phyloP scores from a whole-genome alignment of 2,888 invertebrate species.

The Alcis repandata region DNA sequence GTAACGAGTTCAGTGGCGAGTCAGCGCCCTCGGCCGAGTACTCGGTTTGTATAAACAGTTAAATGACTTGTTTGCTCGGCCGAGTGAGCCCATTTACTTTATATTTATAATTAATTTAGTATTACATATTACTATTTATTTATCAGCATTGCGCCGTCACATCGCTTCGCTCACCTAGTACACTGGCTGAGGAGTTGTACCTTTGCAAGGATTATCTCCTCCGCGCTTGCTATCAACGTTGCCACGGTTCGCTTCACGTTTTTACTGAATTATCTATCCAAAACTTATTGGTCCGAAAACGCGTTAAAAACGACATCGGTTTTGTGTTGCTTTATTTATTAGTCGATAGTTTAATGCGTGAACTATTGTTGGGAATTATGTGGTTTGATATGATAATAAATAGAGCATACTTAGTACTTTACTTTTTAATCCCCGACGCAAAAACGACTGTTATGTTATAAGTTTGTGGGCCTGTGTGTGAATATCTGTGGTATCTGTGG shows the following conservation, averaged over 20 bases:
- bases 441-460: too few relatives aligned
- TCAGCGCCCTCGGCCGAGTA: too few relatives aligned
- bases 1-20: too few relatives aligned
- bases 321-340: constrained; percentile 47
- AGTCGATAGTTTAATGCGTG: constrained; percentile 19
- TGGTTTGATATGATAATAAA: background rate
- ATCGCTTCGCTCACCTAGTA: too few relatives aligned
- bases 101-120: too few relatives aligned
- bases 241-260: constrained; percentile 71
- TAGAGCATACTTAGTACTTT: background rate
- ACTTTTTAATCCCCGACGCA: background rate
- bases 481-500: too few relatives aligned
- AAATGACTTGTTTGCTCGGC: too few relatives aligned
- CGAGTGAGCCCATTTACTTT: too few relatives aligned
- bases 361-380: constrained; percentile 9
- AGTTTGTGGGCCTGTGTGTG: too few relatives aligned
- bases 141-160: too few relatives aligned
- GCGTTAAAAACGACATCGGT: constrained; percentile 43
- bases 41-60: too few relatives aligned
- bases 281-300: constrained; percentile 52
- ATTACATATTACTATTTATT: too few relatives aligned
- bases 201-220: background rate
- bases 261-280: constrained; percentile 58
- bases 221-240: constrained; percentile 63
- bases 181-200: background rate